phyloP scores from a whole-genome alignment of 2,888 invertebrate genomes.

The Cyaniris semiargus region DNA sequence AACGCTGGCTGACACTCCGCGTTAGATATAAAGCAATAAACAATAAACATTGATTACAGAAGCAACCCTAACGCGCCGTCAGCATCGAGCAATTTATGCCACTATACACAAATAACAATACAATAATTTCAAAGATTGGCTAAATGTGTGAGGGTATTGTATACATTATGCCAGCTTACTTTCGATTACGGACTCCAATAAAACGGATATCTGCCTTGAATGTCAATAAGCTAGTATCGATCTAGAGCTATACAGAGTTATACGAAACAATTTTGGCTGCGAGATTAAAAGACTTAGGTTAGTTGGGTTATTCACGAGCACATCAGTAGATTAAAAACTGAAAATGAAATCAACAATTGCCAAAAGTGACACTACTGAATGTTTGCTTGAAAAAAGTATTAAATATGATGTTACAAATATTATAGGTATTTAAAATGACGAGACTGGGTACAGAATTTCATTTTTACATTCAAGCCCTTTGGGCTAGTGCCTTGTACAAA shows the following conservation, averaged over 20 bases:
- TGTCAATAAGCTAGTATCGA: constrained; percentile 17
- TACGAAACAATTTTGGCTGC: not conserved
- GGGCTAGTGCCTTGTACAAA: too few species aligned
- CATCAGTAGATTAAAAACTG: not conserved
- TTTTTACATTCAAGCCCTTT: too few species aligned
- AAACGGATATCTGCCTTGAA: constrained; percentile 15
- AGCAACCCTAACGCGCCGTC: constrained; percentile 18
- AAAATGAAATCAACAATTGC: not conserved
- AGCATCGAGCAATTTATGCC: constrained; percentile 20
- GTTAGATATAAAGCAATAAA: constrained; percentile 5
- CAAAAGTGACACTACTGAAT: not conserved
- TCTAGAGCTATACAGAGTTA: not conserved
- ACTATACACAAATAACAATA: constrained; percentile 31
- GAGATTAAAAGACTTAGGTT: not conserved
- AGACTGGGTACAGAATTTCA: too few species aligned
- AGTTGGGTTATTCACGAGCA: too few species aligned
- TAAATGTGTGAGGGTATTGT: constrained; percentile 28
- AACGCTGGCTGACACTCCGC: not conserved
- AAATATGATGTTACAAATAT: too few species aligned
- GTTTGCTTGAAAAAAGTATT: not conserved
- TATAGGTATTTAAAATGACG: too few species aligned
- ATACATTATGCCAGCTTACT: constrained; percentile 20
- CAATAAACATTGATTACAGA: constrained; percentile 19
- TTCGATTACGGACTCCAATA: constrained; percentile 27
- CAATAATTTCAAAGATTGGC: constrained; percentile 31